Evolutionary conservation across 2,797 vertebrate genomes (phyloP), one percentile per base, ranked within the genome.

Genomic region (Muraenolepis orangiensis): DNA sequence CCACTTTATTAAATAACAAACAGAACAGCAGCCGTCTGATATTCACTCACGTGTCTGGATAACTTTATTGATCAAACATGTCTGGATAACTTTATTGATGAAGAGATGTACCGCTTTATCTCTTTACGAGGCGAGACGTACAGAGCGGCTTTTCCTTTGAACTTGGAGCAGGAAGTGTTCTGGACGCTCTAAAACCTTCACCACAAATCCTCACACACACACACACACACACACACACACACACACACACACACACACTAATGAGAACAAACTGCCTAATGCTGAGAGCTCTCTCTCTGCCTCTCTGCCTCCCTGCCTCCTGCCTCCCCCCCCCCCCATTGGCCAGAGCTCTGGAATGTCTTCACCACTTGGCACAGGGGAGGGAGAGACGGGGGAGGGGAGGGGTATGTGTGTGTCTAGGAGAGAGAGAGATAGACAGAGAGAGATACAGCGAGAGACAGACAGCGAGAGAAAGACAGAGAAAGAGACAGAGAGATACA

Each of bases 301-400:
- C n/a, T 69, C 30, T 38, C 80, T 36, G n/a, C n/a, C 78, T 81
- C 70, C 76, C 73, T 51, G 5, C 72, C 68, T 71, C 29, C 76
- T 12, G 72, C 51, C 40, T 72, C 69, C 72, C 30, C 28, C 40
- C 78, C 85, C 74, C 61, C 42, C 6, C 80, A 87, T 87, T 84
- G 84, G 85, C 76, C 84, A 34, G 79, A 73, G 81, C 82, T 80
- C 72, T 86, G 88, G 86, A 91, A 92, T 90, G 87, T 88, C 85
- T 90, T 88, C 80, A 79, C 82, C 83, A 76, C 83, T 74, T 78
- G 87, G 86, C 89, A 82, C 87, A 76, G 74, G 89, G 91, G 88
- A 82, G 67, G 79, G 74, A 84, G 81, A 77, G 80, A 80, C n/a
- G n/a, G n/a, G 84, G 84, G 80, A 82, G 76, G 84, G 84, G 80